Conservation (phyloP, 2,797 vertebrate genomes). For the Limosa lapponica region DNA sequence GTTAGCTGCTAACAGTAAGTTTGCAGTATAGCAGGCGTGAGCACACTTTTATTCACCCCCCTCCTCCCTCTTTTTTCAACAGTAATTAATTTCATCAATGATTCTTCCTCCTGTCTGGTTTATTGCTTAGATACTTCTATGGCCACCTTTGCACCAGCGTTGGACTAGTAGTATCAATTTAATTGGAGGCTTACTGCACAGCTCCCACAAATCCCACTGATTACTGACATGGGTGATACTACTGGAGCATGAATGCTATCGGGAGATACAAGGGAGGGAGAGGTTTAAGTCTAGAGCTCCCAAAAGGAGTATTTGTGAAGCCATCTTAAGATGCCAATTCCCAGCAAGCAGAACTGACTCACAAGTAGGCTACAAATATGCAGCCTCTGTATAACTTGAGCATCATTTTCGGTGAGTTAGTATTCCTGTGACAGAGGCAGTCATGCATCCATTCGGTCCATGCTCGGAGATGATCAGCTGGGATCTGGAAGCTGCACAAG, state of each 20-base stretch:
- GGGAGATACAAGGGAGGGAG: not conserved
- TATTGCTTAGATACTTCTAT: not conserved
- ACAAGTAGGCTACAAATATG: not conserved
- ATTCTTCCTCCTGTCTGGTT: not conserved
- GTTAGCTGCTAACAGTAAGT: not conserved
- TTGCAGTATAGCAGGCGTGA: not conserved
- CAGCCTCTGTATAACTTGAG: not conserved
- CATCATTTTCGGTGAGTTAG: not conserved
- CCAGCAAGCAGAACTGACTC: not conserved
- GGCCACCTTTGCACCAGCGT: not conserved
- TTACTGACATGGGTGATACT: not conserved
- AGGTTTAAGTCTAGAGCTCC: not conserved
- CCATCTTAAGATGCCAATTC: not conserved
- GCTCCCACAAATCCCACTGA: not conserved
- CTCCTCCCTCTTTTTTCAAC: fast-evolving
- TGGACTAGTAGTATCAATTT: not conserved
- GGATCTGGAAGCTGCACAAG: not conserved
- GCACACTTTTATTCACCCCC: fast-evolving
- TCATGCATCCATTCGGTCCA: fast-evolving
- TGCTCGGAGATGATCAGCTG: not conserved
- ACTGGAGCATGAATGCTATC: not conserved
- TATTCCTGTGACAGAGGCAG: not conserved
- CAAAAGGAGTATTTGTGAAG: not conserved
- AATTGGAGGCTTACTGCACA: not conserved
- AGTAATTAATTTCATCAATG: slow-evolving; percentile 38